A percentile compares a stretch with the other conserved stretches of the same genome.
Evolutionary conservation across 2,888 invertebrate species (phyloP).

Genomic region (Cenopis cana): DNA sequence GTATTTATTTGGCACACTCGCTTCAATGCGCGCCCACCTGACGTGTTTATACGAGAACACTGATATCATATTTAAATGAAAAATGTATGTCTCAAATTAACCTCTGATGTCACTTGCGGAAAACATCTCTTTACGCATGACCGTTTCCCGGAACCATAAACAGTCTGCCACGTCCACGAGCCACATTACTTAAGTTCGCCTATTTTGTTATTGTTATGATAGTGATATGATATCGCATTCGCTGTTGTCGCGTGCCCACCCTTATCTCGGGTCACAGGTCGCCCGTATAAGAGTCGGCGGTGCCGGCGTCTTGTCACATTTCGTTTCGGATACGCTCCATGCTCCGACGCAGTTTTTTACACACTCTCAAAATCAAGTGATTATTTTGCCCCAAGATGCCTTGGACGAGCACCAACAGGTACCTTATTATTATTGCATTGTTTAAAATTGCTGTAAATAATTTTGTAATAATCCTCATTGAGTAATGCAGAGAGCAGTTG

Average conservation of each 20-base stretch:
- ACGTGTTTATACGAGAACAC: too few relatives aligned
- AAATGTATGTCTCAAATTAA: background rate
- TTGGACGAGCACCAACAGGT: conserved; percentile 83
- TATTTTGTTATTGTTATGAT: conserved; percentile 48
- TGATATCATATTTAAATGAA: too few relatives aligned
- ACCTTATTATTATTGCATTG: conserved; percentile 45
- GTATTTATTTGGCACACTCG: too few relatives aligned
- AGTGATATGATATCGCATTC: conserved; percentile 49
- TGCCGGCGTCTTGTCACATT: conserved; percentile 60
- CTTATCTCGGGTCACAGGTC: conserved; percentile 74
- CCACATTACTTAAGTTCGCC: conserved; percentile 37
- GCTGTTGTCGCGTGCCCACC: conserved; percentile 73
- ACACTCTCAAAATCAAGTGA: conserved; percentile 79
- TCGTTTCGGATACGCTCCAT: conserved; percentile 60
- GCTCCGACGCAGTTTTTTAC: conserved; percentile 74
- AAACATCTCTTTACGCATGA: background rate
- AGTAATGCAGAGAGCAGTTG: background rate
- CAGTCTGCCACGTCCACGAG: conserved; percentile 28
- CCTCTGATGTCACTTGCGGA: conserved; percentile 6
- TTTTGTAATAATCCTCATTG: too few relatives aligned
- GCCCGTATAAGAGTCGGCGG: conserved; percentile 68
- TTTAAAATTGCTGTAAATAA: background rate
- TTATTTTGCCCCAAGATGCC: conserved; percentile 67
- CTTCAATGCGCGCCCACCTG: too few relatives aligned
- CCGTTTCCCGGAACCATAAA: conserved; percentile 21